A percentile compares a stretch with the other conserved stretches of the same genome.
phyloP scores from a whole-genome alignment of 2,888 invertebrate species.

The Clostera curtula region DNA sequence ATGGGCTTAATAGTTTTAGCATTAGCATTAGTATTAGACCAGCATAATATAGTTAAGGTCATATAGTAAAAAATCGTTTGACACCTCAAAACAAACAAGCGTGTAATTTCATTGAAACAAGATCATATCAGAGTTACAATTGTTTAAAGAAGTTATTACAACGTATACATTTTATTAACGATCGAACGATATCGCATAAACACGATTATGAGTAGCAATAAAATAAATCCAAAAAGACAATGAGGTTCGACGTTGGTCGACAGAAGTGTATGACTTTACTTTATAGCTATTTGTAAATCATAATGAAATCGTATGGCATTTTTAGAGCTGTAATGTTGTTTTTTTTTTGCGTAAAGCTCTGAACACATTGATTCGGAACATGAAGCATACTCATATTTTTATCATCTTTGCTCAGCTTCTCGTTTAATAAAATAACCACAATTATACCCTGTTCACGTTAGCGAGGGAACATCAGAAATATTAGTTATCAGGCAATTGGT shows the following conservation, averaged over 20 bases:
- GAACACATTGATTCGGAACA: too few species aligned
- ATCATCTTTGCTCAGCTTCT: too few species aligned
- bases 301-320: slow-evolving; percentile 25
- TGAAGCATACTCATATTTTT: too few species aligned
- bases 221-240: slow-evolving; percentile 42
- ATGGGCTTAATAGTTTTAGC: too few species aligned
- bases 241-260: slow-evolving; percentile 30
- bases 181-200: slow-evolving; percentile 27
- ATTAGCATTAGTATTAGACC: too few species aligned
- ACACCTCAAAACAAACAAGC: slow-evolving; percentile 13
- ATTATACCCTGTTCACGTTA: too few species aligned
- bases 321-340: slow-evolving; percentile 20
- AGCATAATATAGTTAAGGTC: too few species aligned
- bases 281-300: slow-evolving; percentile 37
- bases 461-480: too few species aligned
- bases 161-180: slow-evolving; percentile 32
- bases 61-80: slow-evolving; percentile 20
- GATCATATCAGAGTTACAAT: slow-evolving; percentile 15
- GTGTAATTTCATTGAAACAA: slow-evolving; percentile 14
- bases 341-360: slow-evolving; percentile 2
- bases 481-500: too few species aligned
- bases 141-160: slow-evolving; percentile 17
- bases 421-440: too few species aligned
- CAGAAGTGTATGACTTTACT: slow-evolving; percentile 26
- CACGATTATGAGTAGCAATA: slow-evolving; percentile 30